A percentile compares a stretch with the other conserved stretches of the same genome.
Evolutionary conservation across 2,797 vertebrate species (phyloP).

Genomic region (Rhabdophis nuchalis): DNA sequence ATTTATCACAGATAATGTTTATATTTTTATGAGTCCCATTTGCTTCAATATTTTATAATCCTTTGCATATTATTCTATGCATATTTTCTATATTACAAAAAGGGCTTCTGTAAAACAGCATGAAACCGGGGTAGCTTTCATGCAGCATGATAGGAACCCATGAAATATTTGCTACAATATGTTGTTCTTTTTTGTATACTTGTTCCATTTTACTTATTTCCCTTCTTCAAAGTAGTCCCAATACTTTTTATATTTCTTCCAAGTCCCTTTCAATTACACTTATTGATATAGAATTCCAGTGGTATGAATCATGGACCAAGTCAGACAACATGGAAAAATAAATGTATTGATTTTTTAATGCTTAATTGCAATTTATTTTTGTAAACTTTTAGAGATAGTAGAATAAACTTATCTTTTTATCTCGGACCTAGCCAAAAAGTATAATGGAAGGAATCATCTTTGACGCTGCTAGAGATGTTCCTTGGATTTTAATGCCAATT

Average conservation of each 20-base stretch:
- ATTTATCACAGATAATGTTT: neutral
- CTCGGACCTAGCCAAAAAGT: constrained; percentile 3
- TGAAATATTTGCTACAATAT: neutral
- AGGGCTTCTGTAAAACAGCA: neutral
- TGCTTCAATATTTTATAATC: neutral
- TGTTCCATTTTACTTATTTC: neutral
- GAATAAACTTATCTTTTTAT: constrained; percentile 7
- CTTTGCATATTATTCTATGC: neutral
- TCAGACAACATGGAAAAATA: neutral
- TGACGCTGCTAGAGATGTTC: neutral
- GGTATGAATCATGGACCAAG: neutral
- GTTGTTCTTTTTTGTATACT: constrained; percentile 1
- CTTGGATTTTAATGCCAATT: constrained; percentile 33
- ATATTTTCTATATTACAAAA: constrained; percentile 4
- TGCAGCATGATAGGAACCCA: neutral
- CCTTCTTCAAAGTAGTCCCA: neutral
- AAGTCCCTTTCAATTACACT: neutral
- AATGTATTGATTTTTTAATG: neutral
- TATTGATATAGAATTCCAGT: neutral
- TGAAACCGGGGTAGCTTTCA: neutral
- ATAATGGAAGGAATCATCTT: constrained; percentile 16
- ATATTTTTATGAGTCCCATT: neutral
- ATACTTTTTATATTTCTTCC: neutral
- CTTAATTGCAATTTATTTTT: neutral
- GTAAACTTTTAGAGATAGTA: neutral